Conservation (phyloP, 2,888 invertebrate species). For the Erebia ligea region DNA sequence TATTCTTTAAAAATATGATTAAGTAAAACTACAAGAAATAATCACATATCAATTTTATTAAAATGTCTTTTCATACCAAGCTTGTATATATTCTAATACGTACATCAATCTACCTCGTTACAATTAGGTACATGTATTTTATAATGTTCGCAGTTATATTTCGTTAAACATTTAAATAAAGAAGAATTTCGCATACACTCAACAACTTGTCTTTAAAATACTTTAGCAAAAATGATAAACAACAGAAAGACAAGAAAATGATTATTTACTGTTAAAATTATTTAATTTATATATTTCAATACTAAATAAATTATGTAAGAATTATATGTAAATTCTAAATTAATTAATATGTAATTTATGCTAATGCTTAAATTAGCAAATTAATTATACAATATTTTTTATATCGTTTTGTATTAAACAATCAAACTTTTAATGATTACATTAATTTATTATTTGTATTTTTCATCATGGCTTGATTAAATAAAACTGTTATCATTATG, state of each 20-base stretch:
- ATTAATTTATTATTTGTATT: background rate
- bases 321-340: background rate
- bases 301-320: no score
- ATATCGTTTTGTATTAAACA: background rate
- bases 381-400: background rate
- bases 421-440: background rate
- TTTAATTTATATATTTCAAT: background rate
- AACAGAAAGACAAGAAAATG: background rate
- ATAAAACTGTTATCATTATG: background rate
- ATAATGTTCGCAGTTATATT: conserved; percentile 22
- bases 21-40: conserved; percentile 42
- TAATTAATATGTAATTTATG: no score
- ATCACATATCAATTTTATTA: conserved; percentile 80
- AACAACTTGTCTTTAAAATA: background rate
- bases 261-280: no score
- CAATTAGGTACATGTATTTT: conserved; percentile 37
- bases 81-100: conserved; percentile 81
- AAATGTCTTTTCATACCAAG: conserved; percentile 77
- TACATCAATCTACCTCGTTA: conserved; percentile 77
- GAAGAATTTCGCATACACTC: background rate
- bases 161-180: background rate
- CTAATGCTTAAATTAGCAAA: background rate
- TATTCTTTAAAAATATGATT: background rate
- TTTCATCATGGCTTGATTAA: background rate
- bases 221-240: background rate